Conservation (phyloP, 1,140 invertebrate genomes). For the Philopotamus ludificatus region DNA sequence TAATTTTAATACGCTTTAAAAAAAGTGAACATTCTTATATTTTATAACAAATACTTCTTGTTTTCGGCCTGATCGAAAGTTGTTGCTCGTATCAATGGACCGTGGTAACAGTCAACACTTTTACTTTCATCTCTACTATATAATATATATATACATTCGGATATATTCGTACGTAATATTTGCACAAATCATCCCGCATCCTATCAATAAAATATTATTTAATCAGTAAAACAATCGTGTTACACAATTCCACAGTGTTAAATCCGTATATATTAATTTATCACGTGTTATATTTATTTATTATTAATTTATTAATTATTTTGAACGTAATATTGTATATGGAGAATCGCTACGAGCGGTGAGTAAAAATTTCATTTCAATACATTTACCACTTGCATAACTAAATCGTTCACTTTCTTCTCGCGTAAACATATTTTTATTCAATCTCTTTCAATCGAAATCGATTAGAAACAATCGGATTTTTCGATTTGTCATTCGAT, state of each 20-base stretch:
- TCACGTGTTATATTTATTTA: too few relatives aligned
- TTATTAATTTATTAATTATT: too few relatives aligned
- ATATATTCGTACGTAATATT: too few relatives aligned
- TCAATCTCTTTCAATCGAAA: neutral
- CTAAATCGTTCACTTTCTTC: slow-evolving; percentile 29
- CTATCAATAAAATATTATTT: too few relatives aligned
- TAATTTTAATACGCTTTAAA: neutral
- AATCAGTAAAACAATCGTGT: too few relatives aligned
- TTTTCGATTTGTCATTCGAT: slow-evolving; percentile 21
- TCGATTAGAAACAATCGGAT: slow-evolving; percentile 6
- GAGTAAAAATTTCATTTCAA: slow-evolving; percentile 9
- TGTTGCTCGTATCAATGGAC: slow-evolving; percentile 34
- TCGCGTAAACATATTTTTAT: slow-evolving; percentile 8
- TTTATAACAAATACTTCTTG: slow-evolving; percentile 3
- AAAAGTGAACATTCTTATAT: slow-evolving; percentile 13
- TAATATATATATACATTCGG: neutral
- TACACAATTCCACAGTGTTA: too few relatives aligned
- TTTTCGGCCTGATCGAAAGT: slow-evolving; percentile 31
- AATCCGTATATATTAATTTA: too few relatives aligned
- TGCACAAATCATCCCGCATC: too few relatives aligned
- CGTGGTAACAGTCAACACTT: slow-evolving; percentile 32
- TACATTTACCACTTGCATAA: slow-evolving; percentile 19
- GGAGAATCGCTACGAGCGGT: neutral
- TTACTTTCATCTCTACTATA: slow-evolving; percentile 40
- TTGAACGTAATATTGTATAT: too few relatives aligned